Evolutionary conservation across 2,113 vertebrate species (phyloP).

Genomic region (Geothlypis trichas): DNA sequence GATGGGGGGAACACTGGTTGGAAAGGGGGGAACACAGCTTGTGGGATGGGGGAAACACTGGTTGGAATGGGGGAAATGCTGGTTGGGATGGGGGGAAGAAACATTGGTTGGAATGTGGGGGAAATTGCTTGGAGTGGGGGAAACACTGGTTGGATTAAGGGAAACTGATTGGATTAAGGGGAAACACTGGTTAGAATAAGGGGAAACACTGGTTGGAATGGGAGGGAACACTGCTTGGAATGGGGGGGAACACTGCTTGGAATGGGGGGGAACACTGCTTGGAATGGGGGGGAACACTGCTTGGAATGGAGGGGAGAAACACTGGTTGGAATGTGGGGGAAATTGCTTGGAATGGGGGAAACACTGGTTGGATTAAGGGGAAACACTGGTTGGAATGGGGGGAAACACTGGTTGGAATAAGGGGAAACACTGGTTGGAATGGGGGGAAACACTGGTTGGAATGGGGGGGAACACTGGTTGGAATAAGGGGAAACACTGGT

Average conservation of each 20-base stretch:
- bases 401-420: no score
- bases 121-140: no score
- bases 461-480: neutral
- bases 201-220: no score
- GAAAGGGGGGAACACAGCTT: no score
- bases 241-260: no score
- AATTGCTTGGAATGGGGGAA: neutral
- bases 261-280: neutral
- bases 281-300: neutral
- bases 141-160: neutral
- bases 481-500: no score
- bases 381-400: no score
- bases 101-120: rapidly evolving
- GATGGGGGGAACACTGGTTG: no score
- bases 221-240: neutral
- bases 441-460: neutral
- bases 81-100: neutral
- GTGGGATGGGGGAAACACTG: no score
- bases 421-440: no score
- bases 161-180: no score
- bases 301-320: neutral
- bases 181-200: neutral
- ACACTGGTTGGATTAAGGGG: neutral
- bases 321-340: rapidly evolving
- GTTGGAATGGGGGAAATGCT: no score